Conservation (phyloP, 2,113 vertebrate genomes). For the Chelonoidis abingdonii region DNA sequence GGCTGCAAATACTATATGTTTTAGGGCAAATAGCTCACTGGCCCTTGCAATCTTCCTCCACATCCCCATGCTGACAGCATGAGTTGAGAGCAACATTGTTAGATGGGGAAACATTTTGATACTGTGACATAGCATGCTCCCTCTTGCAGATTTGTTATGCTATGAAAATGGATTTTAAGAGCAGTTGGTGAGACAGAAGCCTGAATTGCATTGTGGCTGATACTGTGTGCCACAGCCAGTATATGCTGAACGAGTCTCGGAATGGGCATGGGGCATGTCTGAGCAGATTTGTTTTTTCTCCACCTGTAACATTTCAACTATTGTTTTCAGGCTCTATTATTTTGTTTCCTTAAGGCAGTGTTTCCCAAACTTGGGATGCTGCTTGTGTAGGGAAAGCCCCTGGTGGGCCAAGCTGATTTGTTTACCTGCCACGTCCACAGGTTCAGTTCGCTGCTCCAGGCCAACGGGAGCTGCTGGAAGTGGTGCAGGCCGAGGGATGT, state of each 20-base stretch:
- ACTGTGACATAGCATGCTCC: slow-evolving; percentile 61
- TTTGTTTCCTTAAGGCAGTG: neutral
- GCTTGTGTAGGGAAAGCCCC: too few relatives aligned
- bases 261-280: slow-evolving; percentile 56
- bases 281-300: slow-evolving; percentile 62
- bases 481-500: too few relatives aligned
- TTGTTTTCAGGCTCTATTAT: neutral
- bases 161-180: slow-evolving; percentile 76
- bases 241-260: slow-evolving; percentile 69
- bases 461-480: too few relatives aligned
- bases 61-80: neutral
- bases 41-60: slow-evolving; percentile 45
- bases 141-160: slow-evolving; percentile 70
- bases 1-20: neutral
- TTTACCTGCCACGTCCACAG: too few relatives aligned
- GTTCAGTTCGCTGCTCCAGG: too few relatives aligned
- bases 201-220: slow-evolving; percentile 71
- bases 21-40: neutral
- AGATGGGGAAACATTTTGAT: slow-evolving; percentile 6
- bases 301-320: slow-evolving; percentile 47
- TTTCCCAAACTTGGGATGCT: too few relatives aligned
- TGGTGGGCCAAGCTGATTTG: too few relatives aligned
- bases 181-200: slow-evolving; percentile 76
- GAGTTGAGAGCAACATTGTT: neutral
- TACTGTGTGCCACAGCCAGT: slow-evolving; percentile 68